Evolutionary conservation across 1,140 invertebrate species (phyloP).

Genomic region (Caenorhabditis latens): DNA sequence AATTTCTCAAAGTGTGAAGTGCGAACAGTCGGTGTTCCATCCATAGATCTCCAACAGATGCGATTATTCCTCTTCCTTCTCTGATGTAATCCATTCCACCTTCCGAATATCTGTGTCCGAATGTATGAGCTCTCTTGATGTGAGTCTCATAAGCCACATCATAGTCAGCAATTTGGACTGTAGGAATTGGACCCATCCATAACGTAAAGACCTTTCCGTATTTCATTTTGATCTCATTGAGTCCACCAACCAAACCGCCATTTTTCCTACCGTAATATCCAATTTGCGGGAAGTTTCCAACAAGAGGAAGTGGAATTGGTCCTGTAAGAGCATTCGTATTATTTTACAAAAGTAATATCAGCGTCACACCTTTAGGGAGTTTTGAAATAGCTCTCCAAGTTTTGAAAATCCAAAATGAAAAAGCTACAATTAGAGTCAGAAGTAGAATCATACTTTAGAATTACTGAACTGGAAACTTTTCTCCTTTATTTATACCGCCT

Average conservation of each 20-base stretch:
- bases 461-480: no score
- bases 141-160: slow-evolving; percentile 59
- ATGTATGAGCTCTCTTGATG: slow-evolving; percentile 57
- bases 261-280: background rate
- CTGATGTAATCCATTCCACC: slow-evolving; percentile 2
- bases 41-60: slow-evolving; percentile 59
- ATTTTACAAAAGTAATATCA: background rate
- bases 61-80: slow-evolving; percentile 56
- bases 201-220: slow-evolving; percentile 63
- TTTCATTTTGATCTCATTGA: slow-evolving; percentile 37
- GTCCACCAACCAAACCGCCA: slow-evolving; percentile 14
- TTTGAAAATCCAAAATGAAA: background rate
- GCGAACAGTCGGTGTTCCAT: slow-evolving; percentile 62
- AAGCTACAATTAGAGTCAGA: background rate
- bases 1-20: slow-evolving; percentile 61
- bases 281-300: slow-evolving; percentile 50
- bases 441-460: background rate
- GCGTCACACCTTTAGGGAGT: background rate
- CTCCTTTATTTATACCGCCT: no score
- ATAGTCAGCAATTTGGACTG: slow-evolving; percentile 50
- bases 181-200: slow-evolving; percentile 60
- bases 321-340: slow-evolving; percentile 27
- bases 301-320: slow-evolving; percentile 29
- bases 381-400: background rate
- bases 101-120: slow-evolving; percentile 24